Conservation (phyloP, 2,113 vertebrate genomes). For the Oenanthe melanoleuca region DNA sequence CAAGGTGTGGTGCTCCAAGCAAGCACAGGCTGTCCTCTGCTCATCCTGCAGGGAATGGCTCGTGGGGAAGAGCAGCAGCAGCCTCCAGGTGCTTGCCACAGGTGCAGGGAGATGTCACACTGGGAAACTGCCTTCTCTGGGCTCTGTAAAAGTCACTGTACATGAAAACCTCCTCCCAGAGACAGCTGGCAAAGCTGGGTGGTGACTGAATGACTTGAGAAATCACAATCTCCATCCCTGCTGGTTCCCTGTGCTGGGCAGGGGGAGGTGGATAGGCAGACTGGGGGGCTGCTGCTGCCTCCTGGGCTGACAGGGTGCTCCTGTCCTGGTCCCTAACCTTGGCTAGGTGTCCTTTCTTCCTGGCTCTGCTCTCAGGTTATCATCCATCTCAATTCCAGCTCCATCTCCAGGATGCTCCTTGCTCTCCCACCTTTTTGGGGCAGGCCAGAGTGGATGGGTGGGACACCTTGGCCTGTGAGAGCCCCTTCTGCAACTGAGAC, state of each 20-base stretch:
- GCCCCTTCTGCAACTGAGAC: neutral
- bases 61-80: neutral
- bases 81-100: neutral
- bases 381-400: neutral
- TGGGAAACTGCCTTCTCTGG: neutral
- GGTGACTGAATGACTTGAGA: accelerated
- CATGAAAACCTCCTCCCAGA: neutral
- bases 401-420: neutral
- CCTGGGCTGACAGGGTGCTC: neutral
- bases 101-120: accelerated
- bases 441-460: accelerated
- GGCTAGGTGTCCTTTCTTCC: neutral
- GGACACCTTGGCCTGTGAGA: accelerated
- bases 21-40: neutral
- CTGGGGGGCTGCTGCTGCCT: neutral
- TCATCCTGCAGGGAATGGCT: neutral
- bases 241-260: neutral
- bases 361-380: neutral
- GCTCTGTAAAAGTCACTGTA: neutral
- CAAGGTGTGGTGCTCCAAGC: neutral
- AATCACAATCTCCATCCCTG: neutral
- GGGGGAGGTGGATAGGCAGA: neutral
- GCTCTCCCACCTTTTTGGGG: neutral
- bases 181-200: neutral
- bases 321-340: neutral